These are phyloP conservation scores for Rhinolophus sinicus DNA, from an alignment of 2,113 vertebrate genomes.

Conservation along the genomic window DNA sequence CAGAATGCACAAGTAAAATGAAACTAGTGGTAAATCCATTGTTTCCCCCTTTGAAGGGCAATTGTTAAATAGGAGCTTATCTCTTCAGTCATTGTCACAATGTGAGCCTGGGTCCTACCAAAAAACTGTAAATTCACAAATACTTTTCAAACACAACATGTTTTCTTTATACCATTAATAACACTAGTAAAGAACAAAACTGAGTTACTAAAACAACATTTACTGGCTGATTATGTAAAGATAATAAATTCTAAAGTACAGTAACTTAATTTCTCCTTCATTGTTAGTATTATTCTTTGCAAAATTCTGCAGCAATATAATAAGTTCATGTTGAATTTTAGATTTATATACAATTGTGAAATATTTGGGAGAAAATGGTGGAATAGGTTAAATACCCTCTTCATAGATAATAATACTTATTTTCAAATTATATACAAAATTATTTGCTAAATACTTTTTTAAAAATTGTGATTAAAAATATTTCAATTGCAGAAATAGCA, in stretches of 20 bases:
- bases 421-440: neutral
- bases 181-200: slow-evolving; percentile 17
- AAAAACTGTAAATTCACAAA: slow-evolving; percentile 12
- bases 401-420: neutral
- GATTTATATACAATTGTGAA: neutral
- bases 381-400: slow-evolving; percentile 29
- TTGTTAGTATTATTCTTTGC: neutral
- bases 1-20: slow-evolving; percentile 28
- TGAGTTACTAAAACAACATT: neutral
- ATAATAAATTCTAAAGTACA: neutral
- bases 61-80: slow-evolving; percentile 24
- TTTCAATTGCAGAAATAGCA: neutral
- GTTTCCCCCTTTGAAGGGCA: neutral
- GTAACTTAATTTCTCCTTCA: neutral
- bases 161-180: slow-evolving; percentile 20
- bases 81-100: neutral
- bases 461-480: neutral
- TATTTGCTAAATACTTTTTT: slow-evolving; percentile 46
- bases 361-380: neutral
- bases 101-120: neutral
- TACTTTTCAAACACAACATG: slow-evolving; percentile 15
- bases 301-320: slow-evolving; percentile 27
- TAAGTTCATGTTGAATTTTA: slow-evolving; percentile 37
- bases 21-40: neutral
- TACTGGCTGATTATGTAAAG: neutral